Evolutionary conservation across 2,888 invertebrate species (phyloP), one percentile per base, ranked within the genome.

Genomic region (Doris montereyensis): DNA sequence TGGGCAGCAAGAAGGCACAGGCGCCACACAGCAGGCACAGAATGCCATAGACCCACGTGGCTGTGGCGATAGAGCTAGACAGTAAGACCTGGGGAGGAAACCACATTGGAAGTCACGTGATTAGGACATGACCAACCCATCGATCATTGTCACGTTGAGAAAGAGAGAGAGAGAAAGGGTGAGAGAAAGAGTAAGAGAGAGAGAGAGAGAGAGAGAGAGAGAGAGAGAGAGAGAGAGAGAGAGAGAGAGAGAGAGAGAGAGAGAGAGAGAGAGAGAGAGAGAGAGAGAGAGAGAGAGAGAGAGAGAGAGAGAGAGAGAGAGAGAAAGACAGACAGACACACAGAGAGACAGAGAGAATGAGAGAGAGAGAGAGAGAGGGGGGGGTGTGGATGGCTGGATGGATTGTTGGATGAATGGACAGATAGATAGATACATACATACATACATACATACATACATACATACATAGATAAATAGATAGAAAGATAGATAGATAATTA

Each of bases 1-100:
- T 95, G 2, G 97, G 97, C 65, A 97, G 92, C 0, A 95, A 93
- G n/a, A 96, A 92, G 80, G 96, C 95, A 2, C 95, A 95, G 0
- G 94, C 88, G 0, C 95, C 95, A 8, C 96, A 96, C 70, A 95
- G 88, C 0, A 96, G 83, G 0, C 96, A 96, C 0, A 95, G 94
- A n/a, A 93, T 85, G 0, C 95, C 95, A 89, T 97, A 97, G 13
- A 96, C 94, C 26, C 94, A 94, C 10, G 95, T 95, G 10, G 88
- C 88, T 8, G 85, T 81, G 17, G 83, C 76, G 21, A 88, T 76
- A 0, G 88, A 88, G 17, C 82, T 72, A 62, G 87, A 85, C 24
- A 88, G 62, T 10, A 89, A 77, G 17, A 90, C 87, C 87, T 88
- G 79, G 1, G 83, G 76, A 72, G 34, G 17, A 41, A 74, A 17